Evolutionary conservation across 2,797 vertebrate species (phyloP).

Genomic region (Myripristis jacobus): DNA sequence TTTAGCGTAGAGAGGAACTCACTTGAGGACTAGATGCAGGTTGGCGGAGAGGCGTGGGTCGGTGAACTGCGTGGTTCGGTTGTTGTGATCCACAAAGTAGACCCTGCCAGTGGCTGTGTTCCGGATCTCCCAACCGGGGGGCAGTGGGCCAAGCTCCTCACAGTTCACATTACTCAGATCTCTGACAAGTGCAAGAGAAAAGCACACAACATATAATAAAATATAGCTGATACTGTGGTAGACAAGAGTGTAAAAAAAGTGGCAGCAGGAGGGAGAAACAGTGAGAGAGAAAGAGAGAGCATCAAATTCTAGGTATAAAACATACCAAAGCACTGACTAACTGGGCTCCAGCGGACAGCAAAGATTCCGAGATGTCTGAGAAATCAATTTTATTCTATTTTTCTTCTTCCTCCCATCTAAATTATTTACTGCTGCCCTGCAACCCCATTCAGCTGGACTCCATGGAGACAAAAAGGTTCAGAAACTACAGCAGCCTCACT

Average conservation of each 20-base stretch:
- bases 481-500: slow-evolving; percentile 62
- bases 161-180: slow-evolving; percentile 99
- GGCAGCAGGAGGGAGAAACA: slow-evolving; percentile 5
- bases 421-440: slow-evolving; percentile 85
- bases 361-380: slow-evolving; percentile 83
- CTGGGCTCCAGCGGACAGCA: slow-evolving; percentile 48
- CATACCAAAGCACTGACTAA: slow-evolving; percentile 59
- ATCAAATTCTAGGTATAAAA: slow-evolving; percentile 60
- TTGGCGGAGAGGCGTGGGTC: slow-evolving; percentile 97
- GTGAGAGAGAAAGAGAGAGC: slow-evolving; percentile 8
- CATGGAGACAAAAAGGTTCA: slow-evolving; percentile 67
- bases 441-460: slow-evolving; percentile 81
- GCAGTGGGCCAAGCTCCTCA: slow-evolving; percentile 95
- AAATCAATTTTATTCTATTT: slow-evolving; percentile 74
- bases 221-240: slow-evolving; percentile 7
- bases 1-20: slow-evolving; percentile 66
- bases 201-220: slow-evolving; percentile 10
- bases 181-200: slow-evolving; percentile 84
- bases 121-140: slow-evolving; percentile 84
- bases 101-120: slow-evolving; percentile 97
- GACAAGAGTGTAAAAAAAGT: slow-evolving; percentile 8
- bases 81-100: slow-evolving; percentile 99
- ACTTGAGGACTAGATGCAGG: slow-evolving; percentile 97
- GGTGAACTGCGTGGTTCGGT: slow-evolving; percentile 98
- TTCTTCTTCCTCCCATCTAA: slow-evolving; percentile 58